These are phyloP conservation scores for Clistopyga incitator DNA, from an alignment of 2,888 invertebrate genomes.

Conservation along the genomic window DNA sequence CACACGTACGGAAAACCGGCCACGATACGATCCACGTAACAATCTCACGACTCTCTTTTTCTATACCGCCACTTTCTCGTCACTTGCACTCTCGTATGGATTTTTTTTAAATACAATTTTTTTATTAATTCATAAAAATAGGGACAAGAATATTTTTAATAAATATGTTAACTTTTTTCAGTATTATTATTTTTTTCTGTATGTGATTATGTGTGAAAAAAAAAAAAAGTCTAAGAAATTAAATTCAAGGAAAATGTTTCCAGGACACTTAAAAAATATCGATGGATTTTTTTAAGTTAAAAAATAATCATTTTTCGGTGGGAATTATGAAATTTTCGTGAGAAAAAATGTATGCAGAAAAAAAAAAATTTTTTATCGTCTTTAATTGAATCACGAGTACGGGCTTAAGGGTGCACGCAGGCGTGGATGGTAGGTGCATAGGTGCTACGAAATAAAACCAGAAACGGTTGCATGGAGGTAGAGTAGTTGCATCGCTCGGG, in stretches of 20 bases:
- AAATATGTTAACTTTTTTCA: too few relatives aligned
- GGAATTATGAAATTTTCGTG: too few relatives aligned
- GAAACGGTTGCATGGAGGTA: conserved; percentile 49
- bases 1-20: background rate
- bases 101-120: background rate
- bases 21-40: conserved; percentile 17
- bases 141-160: too few relatives aligned
- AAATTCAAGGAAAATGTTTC: too few relatives aligned
- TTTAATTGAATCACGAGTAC: background rate
- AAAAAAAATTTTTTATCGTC: background rate
- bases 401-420: background rate
- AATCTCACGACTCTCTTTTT: conserved; percentile 54
- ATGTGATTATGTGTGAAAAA: too few relatives aligned
- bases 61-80: conserved; percentile 67
- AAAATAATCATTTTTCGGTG: too few relatives aligned
- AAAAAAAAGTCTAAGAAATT: too few relatives aligned
- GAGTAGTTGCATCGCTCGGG: conserved; percentile 52
- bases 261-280: too few relatives aligned
- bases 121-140: too few relatives aligned
- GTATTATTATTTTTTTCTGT: too few relatives aligned
- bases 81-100: conserved; percentile 70
- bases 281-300: too few relatives aligned
- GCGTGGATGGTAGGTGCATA: background rate
- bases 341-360: too few relatives aligned
- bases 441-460: conserved; percentile 52